Evolutionary conservation across 2,113 vertebrate genomes (phyloP), one percentile per base, ranked within the genome.

Genomic region (Catharus minimus): DNA sequence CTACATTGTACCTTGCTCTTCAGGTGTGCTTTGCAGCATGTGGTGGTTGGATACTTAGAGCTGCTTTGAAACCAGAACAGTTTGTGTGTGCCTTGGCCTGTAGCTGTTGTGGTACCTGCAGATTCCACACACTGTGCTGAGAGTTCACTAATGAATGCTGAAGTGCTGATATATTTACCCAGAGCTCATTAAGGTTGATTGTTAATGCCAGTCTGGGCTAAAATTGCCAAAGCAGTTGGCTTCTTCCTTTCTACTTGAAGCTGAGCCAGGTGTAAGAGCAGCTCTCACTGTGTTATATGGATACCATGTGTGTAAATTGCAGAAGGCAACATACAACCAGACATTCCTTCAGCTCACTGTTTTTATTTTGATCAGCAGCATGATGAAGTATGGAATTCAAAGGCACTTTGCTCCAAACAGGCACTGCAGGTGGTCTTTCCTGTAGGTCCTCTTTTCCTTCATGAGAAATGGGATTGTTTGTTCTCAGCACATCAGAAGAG

Each of bases 161-260:
- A 86, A 90, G 68, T 55, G 28, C 52, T 82, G 67, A 71, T 86
- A 58, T 75, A 84, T 71, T 91, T 94, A 74, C 69, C 58, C 30
- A 89, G 68, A 83, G 36, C 46, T 90, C 69, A 83, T 81, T 91
- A 81, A 67, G 30, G 26, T 72, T 38, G 28, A 77, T 88, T 1
- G 0, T 30, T 93, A 86, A 44, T 53, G 69, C 36, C 76, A 92
- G 30, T 16, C 22, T 81, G 53, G 58, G 43, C 61, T 75, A 80
- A 72, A 93, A 61, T 50, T 84, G 36, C 58, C 49, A 30, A 47
- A 44, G 41, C 11, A 43, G 44, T 73, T 86, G 88, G 15, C 53
- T 78, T 75, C 46, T 94, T 94, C 44, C 50, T 85, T 89, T 83
- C 52, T 43, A 2, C 57, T 53, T 46, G 64, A 86, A 67, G 65